Conservation (phyloP, 2,113 vertebrate genomes). For the Psophia crepitans region DNA sequence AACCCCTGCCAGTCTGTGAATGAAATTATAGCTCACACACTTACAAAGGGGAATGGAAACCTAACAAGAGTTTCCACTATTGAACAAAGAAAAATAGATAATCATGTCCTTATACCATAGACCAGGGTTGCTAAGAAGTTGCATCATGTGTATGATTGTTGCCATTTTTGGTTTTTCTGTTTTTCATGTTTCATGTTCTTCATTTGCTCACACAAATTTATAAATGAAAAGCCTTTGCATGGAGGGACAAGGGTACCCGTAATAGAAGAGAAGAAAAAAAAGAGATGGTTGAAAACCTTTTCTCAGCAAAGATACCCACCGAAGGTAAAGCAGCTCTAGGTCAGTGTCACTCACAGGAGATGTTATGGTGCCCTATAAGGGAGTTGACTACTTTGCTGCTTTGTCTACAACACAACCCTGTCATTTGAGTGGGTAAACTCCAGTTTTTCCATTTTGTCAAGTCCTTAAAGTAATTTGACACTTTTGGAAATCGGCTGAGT, state of each 20-base stretch:
- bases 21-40: not conserved
- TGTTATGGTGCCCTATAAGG: not conserved
- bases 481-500: not conserved
- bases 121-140: not conserved
- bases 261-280: not conserved
- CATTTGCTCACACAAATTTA: not conserved
- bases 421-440: rapidly evolving
- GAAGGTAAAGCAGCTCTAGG: not conserved
- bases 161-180: not conserved
- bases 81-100: not conserved
- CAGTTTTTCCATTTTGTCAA: not conserved
- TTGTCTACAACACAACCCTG: not conserved
- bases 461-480: not conserved
- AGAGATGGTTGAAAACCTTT: not conserved
- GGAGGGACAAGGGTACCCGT: not conserved
- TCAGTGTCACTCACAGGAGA: not conserved
- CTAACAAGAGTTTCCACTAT: not conserved
- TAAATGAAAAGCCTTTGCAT: not conserved
- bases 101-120: not conserved
- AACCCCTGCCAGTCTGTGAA: no score
- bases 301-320: not conserved
- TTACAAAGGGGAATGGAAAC: not conserved
- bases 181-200: no score
- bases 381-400: not conserved
- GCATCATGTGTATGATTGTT: rapidly evolving